phyloP scores from a whole-genome alignment of 2,113 vertebrate species.

The Malaclemys terrapin region DNA sequence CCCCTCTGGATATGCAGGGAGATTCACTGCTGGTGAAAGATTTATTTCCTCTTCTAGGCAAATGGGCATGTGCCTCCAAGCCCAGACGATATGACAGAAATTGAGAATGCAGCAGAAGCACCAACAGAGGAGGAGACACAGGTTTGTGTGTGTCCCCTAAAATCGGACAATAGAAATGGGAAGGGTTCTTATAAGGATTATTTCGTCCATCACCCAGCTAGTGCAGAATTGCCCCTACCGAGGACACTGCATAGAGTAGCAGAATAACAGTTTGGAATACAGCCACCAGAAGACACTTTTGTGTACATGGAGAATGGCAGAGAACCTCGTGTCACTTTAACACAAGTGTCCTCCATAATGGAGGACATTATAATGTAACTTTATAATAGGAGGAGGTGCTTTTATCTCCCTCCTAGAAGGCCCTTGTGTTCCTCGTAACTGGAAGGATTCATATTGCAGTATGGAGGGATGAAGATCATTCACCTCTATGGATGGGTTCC shows the following conservation, averaged over 20 bases:
- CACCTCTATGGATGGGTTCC: not conserved
- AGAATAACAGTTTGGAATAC: not conserved
- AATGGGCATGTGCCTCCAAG: conserved; percentile 73
- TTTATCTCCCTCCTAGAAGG: not conserved
- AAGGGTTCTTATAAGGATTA: not conserved
- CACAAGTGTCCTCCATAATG: not conserved
- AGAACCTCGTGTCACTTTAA: not conserved
- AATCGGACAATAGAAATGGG: not conserved
- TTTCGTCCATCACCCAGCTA: not conserved
- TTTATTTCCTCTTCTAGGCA: conserved; percentile 68
- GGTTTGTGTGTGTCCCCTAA: conserved; percentile 70
- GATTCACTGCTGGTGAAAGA: not conserved
- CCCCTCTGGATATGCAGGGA: not conserved
- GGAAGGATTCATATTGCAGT: not conserved
- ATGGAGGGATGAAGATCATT: fast-evolving
- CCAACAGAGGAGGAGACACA: conserved; percentile 82
- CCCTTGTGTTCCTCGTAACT: not conserved
- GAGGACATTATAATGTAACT: not conserved
- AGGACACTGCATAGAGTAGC: not conserved
- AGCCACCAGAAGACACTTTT: fast-evolving
- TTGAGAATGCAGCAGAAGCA: conserved; percentile 74
- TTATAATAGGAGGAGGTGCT: fast-evolving
- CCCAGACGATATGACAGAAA: conserved; percentile 64
- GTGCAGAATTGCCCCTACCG: no score
- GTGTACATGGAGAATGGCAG: not conserved